phyloP scores from a whole-genome alignment of 2,888 invertebrate species.

The Ochlodes sylvanus region DNA sequence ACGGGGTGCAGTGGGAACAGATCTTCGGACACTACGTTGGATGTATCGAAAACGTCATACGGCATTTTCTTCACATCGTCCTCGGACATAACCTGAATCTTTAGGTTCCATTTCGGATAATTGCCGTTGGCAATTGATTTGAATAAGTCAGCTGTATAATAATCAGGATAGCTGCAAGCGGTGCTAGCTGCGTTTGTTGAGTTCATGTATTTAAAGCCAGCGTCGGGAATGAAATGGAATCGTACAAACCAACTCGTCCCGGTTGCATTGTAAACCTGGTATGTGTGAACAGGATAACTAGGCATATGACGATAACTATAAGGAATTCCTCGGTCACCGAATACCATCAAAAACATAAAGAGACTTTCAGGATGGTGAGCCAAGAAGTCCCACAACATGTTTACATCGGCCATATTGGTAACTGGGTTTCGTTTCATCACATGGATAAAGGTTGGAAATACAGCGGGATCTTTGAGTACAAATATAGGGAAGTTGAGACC shows the following conservation, averaged over 20 bases:
- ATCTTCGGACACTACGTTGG: conserved; percentile 87
- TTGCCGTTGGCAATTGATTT: conserved; percentile 9
- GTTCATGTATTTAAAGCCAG: conserved; percentile 8
- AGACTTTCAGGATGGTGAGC: conserved; percentile 84
- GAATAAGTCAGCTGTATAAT: conserved; percentile 11
- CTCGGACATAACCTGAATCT: conserved; percentile 19
- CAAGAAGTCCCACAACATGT: conserved; percentile 81
- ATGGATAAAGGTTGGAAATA: conserved; percentile 82
- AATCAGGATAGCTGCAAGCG: conserved; percentile 13
- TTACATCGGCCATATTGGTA: conserved; percentile 65
- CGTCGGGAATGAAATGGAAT: conserved; percentile 17
- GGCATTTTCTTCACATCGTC: conserved; percentile 1
- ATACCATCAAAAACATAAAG: conserved; percentile 88
- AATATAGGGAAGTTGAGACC: conserved; percentile 95
- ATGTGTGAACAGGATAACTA: conserved; percentile 89
- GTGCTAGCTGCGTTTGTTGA: conserved; percentile 4
- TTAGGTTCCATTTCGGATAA: conserved; percentile 2
- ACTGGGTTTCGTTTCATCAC: conserved; percentile 83
- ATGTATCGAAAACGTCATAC: conserved; percentile 21
- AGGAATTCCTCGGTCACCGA: conserved; percentile 94
- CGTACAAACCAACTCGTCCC: conserved; percentile 14
- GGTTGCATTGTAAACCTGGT: conserved; percentile 7
- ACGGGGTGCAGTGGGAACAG: conserved; percentile 92
- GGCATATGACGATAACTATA: conserved; percentile 95
- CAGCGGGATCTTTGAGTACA: conserved; percentile 80